Evolutionary conservation across 2,113 vertebrate species (phyloP).

Genomic region (Xenus cinereus): DNA sequence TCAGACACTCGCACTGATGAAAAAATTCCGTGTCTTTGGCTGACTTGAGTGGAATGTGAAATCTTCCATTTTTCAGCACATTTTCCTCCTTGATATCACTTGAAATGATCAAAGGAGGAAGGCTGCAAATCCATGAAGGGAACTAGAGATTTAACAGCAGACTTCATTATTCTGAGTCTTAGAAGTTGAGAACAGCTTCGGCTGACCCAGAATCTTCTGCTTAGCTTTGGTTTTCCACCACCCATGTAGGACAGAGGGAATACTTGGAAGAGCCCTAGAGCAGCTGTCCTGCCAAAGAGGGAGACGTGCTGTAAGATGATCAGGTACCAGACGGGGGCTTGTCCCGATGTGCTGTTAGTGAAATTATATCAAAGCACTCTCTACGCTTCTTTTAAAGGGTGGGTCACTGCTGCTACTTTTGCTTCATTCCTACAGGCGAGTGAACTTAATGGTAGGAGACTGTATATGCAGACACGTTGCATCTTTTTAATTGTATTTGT

Average conservation of each 20-base stretch:
- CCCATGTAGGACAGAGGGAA: constrained; percentile 18
- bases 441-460: background rate
- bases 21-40: background rate
- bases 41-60: background rate
- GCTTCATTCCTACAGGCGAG: background rate
- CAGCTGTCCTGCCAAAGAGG: constrained; percentile 74
- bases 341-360: constrained; percentile 1
- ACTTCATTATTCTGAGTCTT: background rate
- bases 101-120: background rate
- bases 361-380: constrained; percentile 23
- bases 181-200: background rate
- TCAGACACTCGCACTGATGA: background rate
- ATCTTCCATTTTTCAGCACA: background rate
- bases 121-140: background rate
- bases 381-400: constrained; percentile 15
- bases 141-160: background rate
- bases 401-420: constrained; percentile 16
- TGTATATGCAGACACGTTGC: background rate
- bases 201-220: constrained; percentile 4
- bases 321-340: background rate
- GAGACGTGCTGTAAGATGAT: constrained; percentile 67
- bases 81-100: background rate
- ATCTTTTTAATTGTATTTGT: background rate
- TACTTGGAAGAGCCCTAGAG: constrained; percentile 34
- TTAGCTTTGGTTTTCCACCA: constrained; percentile 25